Base-by-base conservation (phyloP, 2,113 vertebrate genomes). In the Syrmaticus mikado region DNA sequence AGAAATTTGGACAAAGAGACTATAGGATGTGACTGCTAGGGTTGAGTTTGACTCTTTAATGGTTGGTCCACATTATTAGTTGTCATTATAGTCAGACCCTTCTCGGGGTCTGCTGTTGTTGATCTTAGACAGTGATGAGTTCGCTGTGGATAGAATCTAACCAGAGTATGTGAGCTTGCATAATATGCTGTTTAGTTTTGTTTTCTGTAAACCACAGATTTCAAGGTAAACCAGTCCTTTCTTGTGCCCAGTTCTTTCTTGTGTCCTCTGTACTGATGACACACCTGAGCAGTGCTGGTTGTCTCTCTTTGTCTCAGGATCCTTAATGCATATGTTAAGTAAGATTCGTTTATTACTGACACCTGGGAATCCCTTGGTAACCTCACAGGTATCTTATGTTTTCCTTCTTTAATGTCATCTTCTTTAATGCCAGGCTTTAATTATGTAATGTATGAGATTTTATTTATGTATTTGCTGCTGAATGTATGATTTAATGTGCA, bases 11-110 rank as follows among this genome's bases (percentile, higher is more conserved):
- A 40, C 32, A 28, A 27, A 53, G 40, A 79, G 64, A 7, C 66
- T 0, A 0, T 19, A 62, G 52, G 15, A 2, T 16, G 30, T 61
- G 45, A 10, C 20, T 19, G 14, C n/a, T 22, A 8, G 57, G 60
- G 45, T 65, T 65, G 52, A 53, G 15, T 55, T 73, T 78, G 62
- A 28, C 71, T 70, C 30, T 87, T 77, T 74, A 18, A 1, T 61
- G 62, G 8, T 72, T 75, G 71, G 12, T 60, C 45, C 40, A 11
- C 19, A 10, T 32, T 34, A 12, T 27, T 48, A 77, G 71, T 66
- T 85, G n/a, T 90, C 65, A 68, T 34, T 62, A 45, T 70, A 77
- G 61, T 61, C 70, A 41, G 46, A 53, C 24, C 36, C 41, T 53
- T 36, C 67, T 82, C n/a, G n/a, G n/a, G n/a, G n/a, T n/a, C 55